phyloP scores from a whole-genome alignment of 2,113 vertebrate genomes.

The Strix aluco region DNA sequence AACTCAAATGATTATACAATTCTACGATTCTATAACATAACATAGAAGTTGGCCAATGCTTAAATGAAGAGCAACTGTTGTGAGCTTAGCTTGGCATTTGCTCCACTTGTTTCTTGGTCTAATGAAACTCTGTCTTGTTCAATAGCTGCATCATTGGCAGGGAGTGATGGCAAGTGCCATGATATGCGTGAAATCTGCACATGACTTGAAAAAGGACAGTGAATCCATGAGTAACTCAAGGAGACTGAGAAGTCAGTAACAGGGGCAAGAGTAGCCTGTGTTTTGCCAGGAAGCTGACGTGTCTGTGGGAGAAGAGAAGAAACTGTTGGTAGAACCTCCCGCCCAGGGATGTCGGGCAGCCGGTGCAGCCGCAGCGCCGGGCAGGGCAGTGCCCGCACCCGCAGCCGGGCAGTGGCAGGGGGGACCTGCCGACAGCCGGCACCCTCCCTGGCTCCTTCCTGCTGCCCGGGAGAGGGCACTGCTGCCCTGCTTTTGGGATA shows the following conservation, averaged over 20 bases:
- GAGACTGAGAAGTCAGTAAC: no score
- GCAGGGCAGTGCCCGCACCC: accelerated
- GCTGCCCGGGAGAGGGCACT: slow-evolving; percentile 38
- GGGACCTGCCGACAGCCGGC: accelerated
- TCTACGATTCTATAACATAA: not conserved
- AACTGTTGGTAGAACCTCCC: not conserved
- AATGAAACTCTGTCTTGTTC: not conserved
- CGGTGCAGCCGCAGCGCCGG: not conserved
- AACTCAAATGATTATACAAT: not conserved
- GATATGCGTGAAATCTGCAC: not conserved
- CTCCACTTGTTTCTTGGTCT: not conserved
- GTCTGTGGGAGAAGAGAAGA: not conserved
- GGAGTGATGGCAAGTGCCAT: not conserved
- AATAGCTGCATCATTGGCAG: not conserved
- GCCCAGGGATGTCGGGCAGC: no score
- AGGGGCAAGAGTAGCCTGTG: accelerated
- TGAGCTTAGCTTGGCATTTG: not conserved
- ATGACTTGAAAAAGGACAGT: not conserved
- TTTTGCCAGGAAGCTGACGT: not conserved
- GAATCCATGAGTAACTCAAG: not conserved
- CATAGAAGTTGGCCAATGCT: not conserved
- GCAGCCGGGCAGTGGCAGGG: accelerated
- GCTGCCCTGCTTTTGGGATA: not conserved
- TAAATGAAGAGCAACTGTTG: not conserved
- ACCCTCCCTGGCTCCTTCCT: not conserved